Evolutionary conservation across 2,113 vertebrate genomes (phyloP), one percentile per base, ranked within the genome.

Genomic region (Lepus americanus): DNA sequence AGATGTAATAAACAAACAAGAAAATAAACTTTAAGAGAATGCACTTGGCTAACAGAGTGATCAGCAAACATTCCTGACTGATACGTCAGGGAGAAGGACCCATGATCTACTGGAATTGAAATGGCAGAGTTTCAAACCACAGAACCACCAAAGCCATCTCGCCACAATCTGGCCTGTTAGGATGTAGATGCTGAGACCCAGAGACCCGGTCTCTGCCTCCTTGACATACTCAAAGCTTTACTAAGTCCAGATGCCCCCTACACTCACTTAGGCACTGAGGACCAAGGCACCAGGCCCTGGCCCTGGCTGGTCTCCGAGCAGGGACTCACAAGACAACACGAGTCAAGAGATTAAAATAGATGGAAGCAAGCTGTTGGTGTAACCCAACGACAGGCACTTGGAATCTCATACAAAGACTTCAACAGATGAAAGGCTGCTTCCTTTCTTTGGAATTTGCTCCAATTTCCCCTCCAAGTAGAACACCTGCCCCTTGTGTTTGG

Each of bases 11-110:
- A 96, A 97, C 64, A 59, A 59, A 14, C 55, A 3, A 89, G 82
- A 96, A 98, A 98, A 89, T 20, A 93, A 67, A 82, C 36, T 66
- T 78, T n/a, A 44, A 82, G 76, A 92, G 70, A 73, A 94, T 69
- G 82, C n/a, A 86, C 39, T 76, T 55, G 83, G 69, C 78, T 95
- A 53, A 67, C 95, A 95, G 73, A 17, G 44, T 44, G 33, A 55
- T 69, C 59, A 97, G 87, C 44, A 49, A 63, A 63, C 61, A 36
- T 59, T 19, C 76, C n/a, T 67, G 51, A 69, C 61, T 84, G 90
- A 80, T 20, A 33, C 92, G 33, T 5, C 12, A 85, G 44, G 61
- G 55, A 72, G 59, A 61, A 51, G 23, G 14, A 9, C 49, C 53
- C 27, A 49, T 20, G 55, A 22, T 11, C 29, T 7, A 14, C 27